Evolutionary conservation across 2,888 invertebrate genomes (phyloP), one percentile per base, ranked within the genome.

Genomic region (Synergus gifuensis): DNA sequence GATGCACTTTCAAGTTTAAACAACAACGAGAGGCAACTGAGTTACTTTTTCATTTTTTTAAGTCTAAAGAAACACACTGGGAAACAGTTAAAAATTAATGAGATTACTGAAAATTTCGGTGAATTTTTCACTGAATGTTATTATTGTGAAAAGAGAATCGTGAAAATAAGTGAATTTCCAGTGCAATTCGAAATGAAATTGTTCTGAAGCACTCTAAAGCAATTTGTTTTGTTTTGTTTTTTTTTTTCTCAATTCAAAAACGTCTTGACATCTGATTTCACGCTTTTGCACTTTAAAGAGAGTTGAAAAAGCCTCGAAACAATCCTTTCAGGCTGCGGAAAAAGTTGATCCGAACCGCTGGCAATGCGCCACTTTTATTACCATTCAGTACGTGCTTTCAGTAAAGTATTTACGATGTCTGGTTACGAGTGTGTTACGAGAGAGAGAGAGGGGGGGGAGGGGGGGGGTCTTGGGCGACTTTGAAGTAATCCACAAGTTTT

Each of bases 401-500:
- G 64, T 16, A 36, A 64, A 64, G 64, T 64, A 64, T 64, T 64
- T 64, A 73, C 54, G 73, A 73, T 36, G 54, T 73, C 36, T 16
- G n/a, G 28, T 28, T 49, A 16, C 28, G 54, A 28, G 22, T 69
- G 69, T 69, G 46, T 69, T 46, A 9, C 11, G 28, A 28, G 28
- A 28, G 28, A 28, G 28, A 28, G 14, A 49, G 28, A 73, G 54
- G n/a, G n/a, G n/a, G n/a, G n/a, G n/a, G n/a, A n/a, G n/a, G n/a
- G n/a, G n/a, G n/a, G n/a, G n/a, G n/a, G 36, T 73, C 73, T 73
- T 73, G 73, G 5, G 36, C 73, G 73, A 73, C 73, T 49, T 73
- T 54, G 49, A 73, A 36, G 49, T 73, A 73, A 73, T 73, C 54
- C 73, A 54, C 46, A 49, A 73, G 73, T 73, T 73, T 73, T 54